phyloP scores from a whole-genome alignment of 23 tunicate genomes.

The Trididemnum clinides region DNA sequence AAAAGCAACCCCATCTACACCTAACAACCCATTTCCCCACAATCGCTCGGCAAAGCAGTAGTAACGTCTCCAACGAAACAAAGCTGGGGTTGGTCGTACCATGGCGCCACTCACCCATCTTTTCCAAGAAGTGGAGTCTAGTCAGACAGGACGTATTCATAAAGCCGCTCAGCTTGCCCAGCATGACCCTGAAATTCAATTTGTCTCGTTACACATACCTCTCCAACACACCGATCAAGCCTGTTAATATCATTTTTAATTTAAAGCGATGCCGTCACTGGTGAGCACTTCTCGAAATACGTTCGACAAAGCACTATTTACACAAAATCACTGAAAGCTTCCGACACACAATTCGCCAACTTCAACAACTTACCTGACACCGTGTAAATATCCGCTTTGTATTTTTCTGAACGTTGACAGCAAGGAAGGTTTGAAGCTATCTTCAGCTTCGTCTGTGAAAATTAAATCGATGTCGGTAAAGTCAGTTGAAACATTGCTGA shows the following conservation, averaged over 20 bases:
- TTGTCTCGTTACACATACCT: too few species aligned
- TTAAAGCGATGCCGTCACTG: too few species aligned
- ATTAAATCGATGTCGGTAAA: too few species aligned
- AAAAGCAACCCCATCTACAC: too few species aligned
- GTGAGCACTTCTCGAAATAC: not conserved
- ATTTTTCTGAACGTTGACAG: slow-evolving; percentile 74
- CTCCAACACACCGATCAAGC: too few species aligned
- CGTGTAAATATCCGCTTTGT: slow-evolving; percentile 80
- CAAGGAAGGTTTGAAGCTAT: slow-evolving; percentile 69
- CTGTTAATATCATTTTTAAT: too few species aligned
- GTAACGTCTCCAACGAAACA: too few species aligned
- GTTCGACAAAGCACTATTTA: not conserved
- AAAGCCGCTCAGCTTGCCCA: slow-evolving; percentile 58
- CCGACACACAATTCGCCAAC: not conserved
- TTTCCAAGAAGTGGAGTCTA: slow-evolving; percentile 62
- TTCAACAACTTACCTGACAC: slow-evolving; percentile 90
- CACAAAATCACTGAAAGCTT: not conserved
- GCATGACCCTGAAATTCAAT: slow-evolving; percentile 67
- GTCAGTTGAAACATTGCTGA: too few species aligned
- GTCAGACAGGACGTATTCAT: slow-evolving; percentile 80
- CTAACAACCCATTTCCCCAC: too few species aligned
- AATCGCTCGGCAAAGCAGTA: too few species aligned
- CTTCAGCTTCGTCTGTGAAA: slow-evolving; percentile 36
- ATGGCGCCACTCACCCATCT: slow-evolving; percentile 28
- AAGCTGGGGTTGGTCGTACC: too few species aligned